Base-by-base conservation (phyloP, 2,888 invertebrate species). In the Caenorhabditis zanzibari region DNA sequence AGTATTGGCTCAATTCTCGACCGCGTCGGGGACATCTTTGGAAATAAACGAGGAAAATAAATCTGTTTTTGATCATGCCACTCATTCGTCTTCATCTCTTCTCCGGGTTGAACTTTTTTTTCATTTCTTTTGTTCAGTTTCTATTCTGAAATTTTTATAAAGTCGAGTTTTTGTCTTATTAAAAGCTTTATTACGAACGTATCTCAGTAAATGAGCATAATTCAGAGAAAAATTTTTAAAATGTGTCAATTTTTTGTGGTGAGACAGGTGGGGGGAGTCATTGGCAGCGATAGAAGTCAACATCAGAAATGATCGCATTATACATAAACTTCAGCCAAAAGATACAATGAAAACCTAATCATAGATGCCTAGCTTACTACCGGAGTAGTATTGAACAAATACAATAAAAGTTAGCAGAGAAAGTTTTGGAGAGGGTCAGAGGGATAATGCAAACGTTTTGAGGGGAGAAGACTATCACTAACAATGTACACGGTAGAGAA, bases 21-120 rank as follows among this genome's bases (percentile, higher is more conserved):
- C n/a, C 86, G 89, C 24, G 89, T 91, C 12, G 87, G 88, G 26
- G 87, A 88, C 69, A 81, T 91, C 19, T 91, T 91, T 75, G 88
- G 88, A 58, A 88, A 88, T 69, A 75, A 75, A 19, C 80, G 73
- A 22, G 84, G 76, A 12, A 80, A 79, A 59, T 76, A 80, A 44
- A 74, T 64, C 68, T 56, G 35, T 44, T 52, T 54, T 28, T 19
- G 32, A 64, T 64, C 47, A 26, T 58, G 16, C 75, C 63, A 66
- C 41, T 73, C 54, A 68, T 58, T 47, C 22, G 24, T 73, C 61
- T 68, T 68, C 82, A 72, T 82, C 72, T 76, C 74, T 63, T 64
- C 61, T 54, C 71, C 80, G 83, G 83, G 80, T 75, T 74, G 74
- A 81, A 59, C 22, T 38, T 35, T 7, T 54, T 9, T 22, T 26